These are phyloP conservation scores for Cardiocondyla obscurior DNA, from an alignment of 1,140 invertebrate species.

Conservation along the genomic window DNA sequence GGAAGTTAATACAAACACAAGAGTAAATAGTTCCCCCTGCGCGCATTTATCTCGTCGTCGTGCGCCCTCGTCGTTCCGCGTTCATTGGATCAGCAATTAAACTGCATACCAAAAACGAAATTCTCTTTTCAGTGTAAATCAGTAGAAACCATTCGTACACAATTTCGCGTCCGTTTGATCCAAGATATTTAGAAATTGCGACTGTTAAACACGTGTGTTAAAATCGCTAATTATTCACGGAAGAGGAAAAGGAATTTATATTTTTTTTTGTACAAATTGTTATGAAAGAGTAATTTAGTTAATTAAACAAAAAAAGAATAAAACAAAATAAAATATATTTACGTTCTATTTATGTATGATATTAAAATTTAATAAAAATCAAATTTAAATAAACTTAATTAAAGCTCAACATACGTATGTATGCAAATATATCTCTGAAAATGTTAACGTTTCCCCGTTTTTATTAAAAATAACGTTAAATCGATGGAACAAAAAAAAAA, in stretches of 20 bases:
- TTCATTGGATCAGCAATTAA: conserved; percentile 49
- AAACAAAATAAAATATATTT: not conserved
- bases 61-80: conserved; percentile 1
- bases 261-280: no score
- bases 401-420: not conserved
- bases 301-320: not conserved
- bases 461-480: not conserved
- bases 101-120: conserved; percentile 27
- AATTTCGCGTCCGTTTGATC: not conserved
- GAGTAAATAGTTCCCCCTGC: conserved; percentile 34
- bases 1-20: conserved; percentile 37
- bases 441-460: not conserved
- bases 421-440: not conserved
- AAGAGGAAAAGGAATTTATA: no score
- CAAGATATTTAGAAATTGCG: not conserved
- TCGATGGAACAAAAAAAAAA: not conserved
- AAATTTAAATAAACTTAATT: not conserved
- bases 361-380: conserved; percentile 1
- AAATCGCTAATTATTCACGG: no score
- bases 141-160: not conserved
- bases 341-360: no score
- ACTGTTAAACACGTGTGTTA: no score
- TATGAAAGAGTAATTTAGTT: no score
- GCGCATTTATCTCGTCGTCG: conserved; percentile 35
- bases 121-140: conserved; percentile 22